phyloP scores from a whole-genome alignment of 2,888 invertebrate genomes.

The Seira ritae region DNA sequence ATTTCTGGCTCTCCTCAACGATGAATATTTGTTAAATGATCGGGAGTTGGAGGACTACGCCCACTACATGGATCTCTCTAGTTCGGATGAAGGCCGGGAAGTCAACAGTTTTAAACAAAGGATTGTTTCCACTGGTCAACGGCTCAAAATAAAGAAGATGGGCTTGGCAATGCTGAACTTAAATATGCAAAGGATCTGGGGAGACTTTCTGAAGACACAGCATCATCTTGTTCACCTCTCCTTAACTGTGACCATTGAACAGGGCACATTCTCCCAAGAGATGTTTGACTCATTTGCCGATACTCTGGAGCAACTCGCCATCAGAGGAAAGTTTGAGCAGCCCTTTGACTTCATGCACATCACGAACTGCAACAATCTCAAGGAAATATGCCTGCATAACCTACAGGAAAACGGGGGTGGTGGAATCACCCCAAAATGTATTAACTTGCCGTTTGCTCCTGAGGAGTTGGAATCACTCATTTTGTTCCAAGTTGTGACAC shows the following conservation, averaged over 20 bases:
- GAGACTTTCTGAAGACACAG: conserved; percentile 53
- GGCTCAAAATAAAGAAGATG: conserved; percentile 44
- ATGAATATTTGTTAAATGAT: conserved; percentile 42
- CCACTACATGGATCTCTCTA: conserved; percentile 38
- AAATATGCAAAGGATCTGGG: conserved; percentile 50
- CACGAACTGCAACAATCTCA: conserved; percentile 44
- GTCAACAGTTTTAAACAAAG: conserved; percentile 29
- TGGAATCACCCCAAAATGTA: conserved; percentile 40
- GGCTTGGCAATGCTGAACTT: conserved; percentile 49
- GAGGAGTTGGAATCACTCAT: conserved; percentile 49
- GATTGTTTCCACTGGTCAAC: conserved; percentile 35
- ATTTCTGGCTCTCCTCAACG: conserved; percentile 52
- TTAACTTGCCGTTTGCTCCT: conserved; percentile 46
- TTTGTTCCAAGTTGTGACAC: conserved; percentile 52
- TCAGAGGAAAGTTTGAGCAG: conserved; percentile 54
- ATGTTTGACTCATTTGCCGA: conserved; percentile 44
- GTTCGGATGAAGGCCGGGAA: conserved; percentile 7
- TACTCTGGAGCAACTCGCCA: conserved; percentile 55
- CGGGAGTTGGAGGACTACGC: conserved; percentile 7
- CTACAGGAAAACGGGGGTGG: conserved; percentile 52
- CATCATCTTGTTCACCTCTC: conserved; percentile 56
- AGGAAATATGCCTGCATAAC: conserved; percentile 63
- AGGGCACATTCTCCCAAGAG: conserved; percentile 42
- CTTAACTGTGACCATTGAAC: conserved; percentile 50
- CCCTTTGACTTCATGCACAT: conserved; percentile 55